Conservation (phyloP, 2,888 invertebrate genomes). For the Siphonodentalium dalli region DNA sequence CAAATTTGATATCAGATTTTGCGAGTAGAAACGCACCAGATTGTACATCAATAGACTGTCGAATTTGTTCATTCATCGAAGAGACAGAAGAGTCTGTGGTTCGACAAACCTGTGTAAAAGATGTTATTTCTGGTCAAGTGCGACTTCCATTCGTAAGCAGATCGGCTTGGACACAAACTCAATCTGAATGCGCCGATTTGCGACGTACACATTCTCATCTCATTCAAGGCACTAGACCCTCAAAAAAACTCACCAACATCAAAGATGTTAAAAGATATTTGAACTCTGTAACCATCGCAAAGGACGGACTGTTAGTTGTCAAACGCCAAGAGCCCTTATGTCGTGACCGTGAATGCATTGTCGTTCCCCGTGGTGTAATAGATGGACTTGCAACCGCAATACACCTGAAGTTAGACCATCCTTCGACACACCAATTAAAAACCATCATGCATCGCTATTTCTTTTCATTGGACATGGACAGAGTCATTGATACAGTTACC, state of each 20-base stretch:
- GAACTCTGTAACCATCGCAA: conserved; percentile 7
- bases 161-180: conserved; percentile 18
- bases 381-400: no score
- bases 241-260: conserved; percentile 10
- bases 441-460: conserved; percentile 22
- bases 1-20: conserved; percentile 24
- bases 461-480: conserved; percentile 31
- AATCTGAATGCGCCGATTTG: conserved; percentile 23
- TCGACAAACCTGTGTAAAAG: conserved; percentile 1
- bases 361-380: no score
- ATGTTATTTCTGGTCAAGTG: conserved; percentile 2
- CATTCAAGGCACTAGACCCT: conserved; percentile 14
- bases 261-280: conserved; percentile 29
- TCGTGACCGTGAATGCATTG: no score
- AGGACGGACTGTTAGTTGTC: conserved; percentile 22
- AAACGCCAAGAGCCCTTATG: neutral
- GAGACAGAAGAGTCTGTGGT: conserved; percentile 23
- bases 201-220: conserved; percentile 26
- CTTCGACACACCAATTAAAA: conserved; percentile 26
- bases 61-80: conserved; percentile 6
- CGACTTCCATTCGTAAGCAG: conserved; percentile 20
- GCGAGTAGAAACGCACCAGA: conserved; percentile 23
- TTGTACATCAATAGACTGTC: conserved; percentile 15
- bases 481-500: conserved; percentile 16
- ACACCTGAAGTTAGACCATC: no score